Evolutionary conservation across 2,797 vertebrate species (phyloP).

Genomic region (Schizopygopsis malacanthus): DNA sequence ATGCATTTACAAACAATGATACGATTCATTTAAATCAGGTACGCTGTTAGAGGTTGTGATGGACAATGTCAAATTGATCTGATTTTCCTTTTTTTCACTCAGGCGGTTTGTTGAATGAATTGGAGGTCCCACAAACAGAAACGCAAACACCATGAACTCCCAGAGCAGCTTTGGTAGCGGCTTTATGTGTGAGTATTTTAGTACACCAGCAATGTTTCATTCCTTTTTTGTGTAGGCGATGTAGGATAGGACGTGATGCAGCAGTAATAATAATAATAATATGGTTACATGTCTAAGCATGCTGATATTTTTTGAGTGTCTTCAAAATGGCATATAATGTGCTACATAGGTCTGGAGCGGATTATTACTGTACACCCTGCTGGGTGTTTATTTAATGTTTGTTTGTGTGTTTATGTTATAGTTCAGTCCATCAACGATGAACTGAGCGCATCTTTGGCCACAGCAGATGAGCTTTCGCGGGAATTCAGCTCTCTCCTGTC

Average conservation of each 20-base stretch:
- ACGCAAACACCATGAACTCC: slow-evolving; percentile 74
- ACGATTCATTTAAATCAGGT: not conserved
- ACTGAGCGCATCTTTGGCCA: slow-evolving; percentile 86
- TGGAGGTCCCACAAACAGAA: not conserved
- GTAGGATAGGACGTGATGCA: not conserved
- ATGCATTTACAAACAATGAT: not conserved
- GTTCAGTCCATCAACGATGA: slow-evolving; percentile 87
- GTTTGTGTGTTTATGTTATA: slow-evolving; percentile 57
- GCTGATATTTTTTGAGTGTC: not conserved
- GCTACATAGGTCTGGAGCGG: not conserved
- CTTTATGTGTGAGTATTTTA: slow-evolving; percentile 76
- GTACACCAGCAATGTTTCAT: not conserved
- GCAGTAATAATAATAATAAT: not conserved
- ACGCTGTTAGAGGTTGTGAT: not conserved
- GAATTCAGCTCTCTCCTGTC: slow-evolving; percentile 84
- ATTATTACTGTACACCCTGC: not conserved
- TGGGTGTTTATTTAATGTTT: not conserved
- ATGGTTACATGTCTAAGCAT: not conserved
- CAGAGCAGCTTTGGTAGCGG: slow-evolving; percentile 65
- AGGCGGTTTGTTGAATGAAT: slow-evolving; percentile 20
- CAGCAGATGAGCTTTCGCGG: slow-evolving; percentile 87
- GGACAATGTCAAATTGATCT: not conserved
- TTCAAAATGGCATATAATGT: not conserved
- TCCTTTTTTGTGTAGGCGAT: not conserved
- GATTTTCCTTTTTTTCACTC: not conserved